These are phyloP conservation scores for Deilephila porcellus DNA, from an alignment of 2,888 invertebrate species.

Conservation along the genomic window DNA sequence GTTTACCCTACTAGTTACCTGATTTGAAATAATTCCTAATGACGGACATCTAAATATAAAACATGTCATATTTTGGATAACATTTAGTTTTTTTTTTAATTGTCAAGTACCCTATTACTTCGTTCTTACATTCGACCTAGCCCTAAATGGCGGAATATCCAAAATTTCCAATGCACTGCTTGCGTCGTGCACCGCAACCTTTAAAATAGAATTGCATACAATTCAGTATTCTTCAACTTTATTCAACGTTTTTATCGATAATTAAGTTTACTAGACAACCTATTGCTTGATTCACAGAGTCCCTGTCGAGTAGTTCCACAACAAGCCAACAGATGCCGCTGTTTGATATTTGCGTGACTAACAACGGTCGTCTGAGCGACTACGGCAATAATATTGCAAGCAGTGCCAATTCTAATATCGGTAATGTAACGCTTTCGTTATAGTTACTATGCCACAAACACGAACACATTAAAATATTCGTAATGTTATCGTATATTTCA, in stretches of 20 bases:
- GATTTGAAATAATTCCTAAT: no score
- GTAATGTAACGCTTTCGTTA: slow-evolving; percentile 43
- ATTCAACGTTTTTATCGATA: neutral
- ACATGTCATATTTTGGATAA: no score
- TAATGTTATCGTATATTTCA: neutral
- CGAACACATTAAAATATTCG: neutral
- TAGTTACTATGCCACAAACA: neutral
- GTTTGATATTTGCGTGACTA: slow-evolving; percentile 58
- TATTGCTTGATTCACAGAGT: slow-evolving; percentile 67
- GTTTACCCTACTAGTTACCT: no score
- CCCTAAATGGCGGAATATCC: neutral
- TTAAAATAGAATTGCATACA: slow-evolving; percentile 23
- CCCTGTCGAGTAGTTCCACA: slow-evolving; percentile 86
- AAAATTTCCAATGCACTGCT: slow-evolving; percentile 25
- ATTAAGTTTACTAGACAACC: neutral
- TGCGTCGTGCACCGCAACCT: slow-evolving; percentile 1
- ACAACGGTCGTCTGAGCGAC: slow-evolving; percentile 61
- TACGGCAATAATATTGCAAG: slow-evolving; percentile 58
- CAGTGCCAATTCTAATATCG: slow-evolving; percentile 59
- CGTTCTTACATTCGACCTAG: neutral
- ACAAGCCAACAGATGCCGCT: slow-evolving; percentile 76
- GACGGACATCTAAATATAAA: no score
- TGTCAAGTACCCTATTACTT: neutral
- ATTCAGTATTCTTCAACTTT: neutral
- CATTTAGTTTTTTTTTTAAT: no score